A percentile compares a stretch with the other conserved stretches of the same genome.
These are phyloP conservation scores for Bombus superbus DNA, from an alignment of 1,140 invertebrate genomes.

Conservation along the genomic window DNA sequence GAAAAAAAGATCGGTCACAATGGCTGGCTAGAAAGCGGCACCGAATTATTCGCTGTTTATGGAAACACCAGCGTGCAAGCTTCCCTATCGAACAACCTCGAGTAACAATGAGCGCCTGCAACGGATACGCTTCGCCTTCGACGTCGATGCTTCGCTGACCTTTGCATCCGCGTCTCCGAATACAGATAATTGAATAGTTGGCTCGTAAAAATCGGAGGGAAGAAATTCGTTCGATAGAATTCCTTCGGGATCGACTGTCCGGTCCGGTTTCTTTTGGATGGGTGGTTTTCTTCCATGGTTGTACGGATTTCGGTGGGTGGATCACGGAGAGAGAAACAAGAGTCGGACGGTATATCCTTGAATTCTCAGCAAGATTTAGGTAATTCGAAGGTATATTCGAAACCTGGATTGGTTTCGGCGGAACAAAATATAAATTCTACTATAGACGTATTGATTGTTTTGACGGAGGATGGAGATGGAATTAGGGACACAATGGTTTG, in stretches of 20 bases:
- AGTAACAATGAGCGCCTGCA: conserved; percentile 19
- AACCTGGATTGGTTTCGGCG: background rate
- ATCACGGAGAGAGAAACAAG: background rate
- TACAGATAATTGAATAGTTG: conserved; percentile 22
- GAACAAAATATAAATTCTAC: background rate
- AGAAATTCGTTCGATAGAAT: no score
- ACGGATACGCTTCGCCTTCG: conserved; percentile 2
- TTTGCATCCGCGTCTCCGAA: background rate
- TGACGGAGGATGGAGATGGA: background rate
- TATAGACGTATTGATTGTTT: background rate
- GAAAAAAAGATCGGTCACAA: conserved; percentile 4
- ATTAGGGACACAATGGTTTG: background rate
- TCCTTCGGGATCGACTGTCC: background rate
- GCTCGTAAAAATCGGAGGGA: conserved; percentile 13
- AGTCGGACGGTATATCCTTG: background rate
- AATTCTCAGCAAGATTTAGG: background rate
- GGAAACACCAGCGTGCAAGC: conserved; percentile 29
- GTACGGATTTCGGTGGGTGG: background rate
- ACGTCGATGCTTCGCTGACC: conserved; percentile 15
- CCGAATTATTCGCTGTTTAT: conserved; percentile 47
- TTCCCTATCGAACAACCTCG: background rate
- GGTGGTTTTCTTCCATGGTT: background rate
- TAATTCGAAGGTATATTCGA: background rate
- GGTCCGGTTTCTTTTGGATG: background rate
- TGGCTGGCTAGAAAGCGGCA: conserved; percentile 4